Evolutionary conservation across 2,113 vertebrate species (phyloP).

Genomic region (Hiodon alosoides): DNA sequence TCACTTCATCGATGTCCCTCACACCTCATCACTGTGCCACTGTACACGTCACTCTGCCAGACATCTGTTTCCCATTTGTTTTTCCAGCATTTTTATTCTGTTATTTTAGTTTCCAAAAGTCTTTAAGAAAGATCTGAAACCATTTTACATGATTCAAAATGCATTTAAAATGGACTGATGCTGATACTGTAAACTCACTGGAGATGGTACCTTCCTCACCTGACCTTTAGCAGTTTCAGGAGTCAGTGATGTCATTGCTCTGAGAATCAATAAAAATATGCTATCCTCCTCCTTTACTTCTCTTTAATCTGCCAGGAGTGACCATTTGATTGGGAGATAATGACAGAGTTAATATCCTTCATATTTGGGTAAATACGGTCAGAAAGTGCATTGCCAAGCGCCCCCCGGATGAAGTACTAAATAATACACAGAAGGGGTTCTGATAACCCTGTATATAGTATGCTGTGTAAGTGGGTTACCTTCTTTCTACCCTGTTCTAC

Average conservation of each 20-base stretch:
- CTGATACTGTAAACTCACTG: conserved; percentile 7
- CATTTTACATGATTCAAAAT: conserved; percentile 13
- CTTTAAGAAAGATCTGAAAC: neutral
- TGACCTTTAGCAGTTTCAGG: conserved; percentile 7
- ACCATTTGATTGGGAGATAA: conserved; percentile 18
- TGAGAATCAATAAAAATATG: neutral
- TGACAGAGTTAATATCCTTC: conserved; percentile 31
- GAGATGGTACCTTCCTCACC: conserved; percentile 5
- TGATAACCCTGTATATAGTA: too few relatives aligned
- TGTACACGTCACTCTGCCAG: too few relatives aligned
- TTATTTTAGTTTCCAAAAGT: conserved; percentile 32
- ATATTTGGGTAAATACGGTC: neutral
- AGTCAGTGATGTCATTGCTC: neutral
- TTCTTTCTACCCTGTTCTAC: too few relatives aligned
- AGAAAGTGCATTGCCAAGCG: too few relatives aligned
- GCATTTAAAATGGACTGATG: conserved; percentile 10
- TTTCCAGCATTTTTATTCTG: conserved; percentile 39
- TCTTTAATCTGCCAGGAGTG: conserved; percentile 14
- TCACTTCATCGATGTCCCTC: too few relatives aligned
- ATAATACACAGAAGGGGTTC: too few relatives aligned
- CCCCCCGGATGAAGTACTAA: too few relatives aligned
- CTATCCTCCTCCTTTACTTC: neutral
- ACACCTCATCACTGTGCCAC: too few relatives aligned
- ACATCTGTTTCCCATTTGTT: too few relatives aligned
- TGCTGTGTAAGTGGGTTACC: too few relatives aligned